Evolutionary conservation across 1,140 invertebrate genomes (phyloP), one percentile per base, ranked within the genome.

Genomic region (Eumaeus atala): DNA sequence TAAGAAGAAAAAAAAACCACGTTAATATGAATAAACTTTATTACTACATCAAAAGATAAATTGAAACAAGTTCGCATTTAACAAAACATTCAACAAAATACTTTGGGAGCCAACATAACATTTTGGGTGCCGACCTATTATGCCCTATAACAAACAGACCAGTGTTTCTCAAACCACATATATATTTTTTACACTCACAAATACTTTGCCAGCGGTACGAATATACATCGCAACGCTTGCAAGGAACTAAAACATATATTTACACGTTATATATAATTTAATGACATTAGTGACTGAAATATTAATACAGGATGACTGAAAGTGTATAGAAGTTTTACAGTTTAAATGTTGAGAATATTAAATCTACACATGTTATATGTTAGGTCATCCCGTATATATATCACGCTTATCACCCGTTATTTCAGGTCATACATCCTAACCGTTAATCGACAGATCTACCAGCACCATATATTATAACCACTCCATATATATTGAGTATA

Each of bases 71-170:
- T 67, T 73, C 69, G 59, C 61, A 59, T 69, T 56, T 77, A 86
- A 86, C 80, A 86, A 82, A 86, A 86, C 80, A 81, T 82, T 84
- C 74, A 86, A 86, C 82, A 84, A 84, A 76, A 83, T 76, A 85
- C 80, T 85, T 84, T 85, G 80, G 40, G 82, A 82, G 76, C 72
- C 74, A 74, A 81, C 73, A 74, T 70, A 77, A 79, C 73, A 78
- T 77, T 85, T 85, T 83, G 79, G 79, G 72, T 82, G 74, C 72
- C 72, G 74, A 83, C 75, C 72, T 83, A 82, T 82, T 84, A 83
- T 82, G 77, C 70, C 70, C 73, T 80, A 85, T 71, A 67, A 80
- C 71, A 81, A 62, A 64, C 62, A 80, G 80, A 84, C 72, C 80
- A 86, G 83, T 86, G 83, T 86, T 86, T 84, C 83, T 86, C 83